Conservation (phyloP, 1,140 invertebrate species). For the Drosophila micromelanica region DNA sequence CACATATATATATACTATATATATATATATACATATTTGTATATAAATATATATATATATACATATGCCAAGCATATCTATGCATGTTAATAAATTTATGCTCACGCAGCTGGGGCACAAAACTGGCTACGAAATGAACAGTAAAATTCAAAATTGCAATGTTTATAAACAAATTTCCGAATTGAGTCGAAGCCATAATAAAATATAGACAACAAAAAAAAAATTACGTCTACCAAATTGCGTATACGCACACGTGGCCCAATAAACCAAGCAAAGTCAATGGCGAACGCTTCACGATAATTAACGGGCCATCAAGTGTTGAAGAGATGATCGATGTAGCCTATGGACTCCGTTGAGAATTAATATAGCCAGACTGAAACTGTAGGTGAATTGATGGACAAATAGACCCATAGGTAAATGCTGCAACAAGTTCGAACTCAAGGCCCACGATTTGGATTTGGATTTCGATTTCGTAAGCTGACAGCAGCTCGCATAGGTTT, state of each 20-base stretch:
- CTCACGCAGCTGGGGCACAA: constrained; percentile 56
- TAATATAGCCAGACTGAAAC: background rate
- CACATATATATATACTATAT: constrained; percentile 5
- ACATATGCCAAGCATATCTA: constrained; percentile 1
- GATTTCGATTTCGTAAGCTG: constrained; percentile 27
- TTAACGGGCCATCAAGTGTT: constrained; percentile 34
- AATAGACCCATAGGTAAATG: background rate
- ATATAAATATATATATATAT: constrained; percentile 46
- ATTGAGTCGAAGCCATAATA: constrained; percentile 67
- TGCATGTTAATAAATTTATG: constrained; percentile 55
- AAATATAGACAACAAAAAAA: constrained; percentile 53
- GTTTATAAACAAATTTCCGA: constrained; percentile 79
- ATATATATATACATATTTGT: constrained; percentile 23
- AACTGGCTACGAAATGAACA: constrained; percentile 60
- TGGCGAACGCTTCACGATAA: constrained; percentile 63
- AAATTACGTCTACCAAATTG: constrained; percentile 47
- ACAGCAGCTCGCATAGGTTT: constrained; percentile 30
- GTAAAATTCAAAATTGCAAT: constrained; percentile 82
- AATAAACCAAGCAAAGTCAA: constrained; percentile 66
- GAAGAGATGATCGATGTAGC: constrained; percentile 35
- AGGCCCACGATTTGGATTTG: constrained; percentile 21
- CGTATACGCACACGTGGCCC: constrained; percentile 80
- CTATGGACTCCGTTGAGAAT: constrained; percentile 7
- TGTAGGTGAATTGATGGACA: background rate
- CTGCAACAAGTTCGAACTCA: constrained; percentile 22